A percentile compares a stretch with the other conserved stretches of the same genome.
These are phyloP conservation scores for Chaetorhynchus papuensis DNA, from an alignment of 2,113 vertebrate genomes.

Conservation along the genomic window DNA sequence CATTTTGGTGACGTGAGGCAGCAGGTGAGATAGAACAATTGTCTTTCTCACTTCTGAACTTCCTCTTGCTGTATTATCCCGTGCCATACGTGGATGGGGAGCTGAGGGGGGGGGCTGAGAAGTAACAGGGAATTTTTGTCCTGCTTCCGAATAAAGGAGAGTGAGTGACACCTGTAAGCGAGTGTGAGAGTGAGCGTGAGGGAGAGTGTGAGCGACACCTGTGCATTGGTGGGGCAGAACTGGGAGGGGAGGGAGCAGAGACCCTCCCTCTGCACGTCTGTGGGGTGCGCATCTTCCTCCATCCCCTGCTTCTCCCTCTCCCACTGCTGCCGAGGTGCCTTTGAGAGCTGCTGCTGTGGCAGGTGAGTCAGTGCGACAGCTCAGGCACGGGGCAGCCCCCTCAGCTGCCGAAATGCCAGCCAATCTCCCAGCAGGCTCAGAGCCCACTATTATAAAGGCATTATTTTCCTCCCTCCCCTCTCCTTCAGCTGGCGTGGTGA, in stretches of 20 bases:
- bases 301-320: neutral
- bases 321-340: neutral
- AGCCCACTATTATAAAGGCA: conserved; percentile 39
- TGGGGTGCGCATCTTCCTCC: neutral
- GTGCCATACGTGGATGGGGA: neutral
- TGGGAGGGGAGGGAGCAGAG: neutral
- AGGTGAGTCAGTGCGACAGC: conserved; percentile 64
- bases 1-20: neutral
- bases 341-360: conserved; percentile 4
- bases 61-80: rapidly evolving
- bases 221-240: neutral
- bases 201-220: rapidly evolving
- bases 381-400: conserved; percentile 57
- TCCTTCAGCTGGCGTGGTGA: conserved; percentile 22
- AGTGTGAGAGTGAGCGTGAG: neutral
- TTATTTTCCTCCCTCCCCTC: neutral
- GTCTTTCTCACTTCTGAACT: neutral
- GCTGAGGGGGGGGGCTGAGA: neutral
- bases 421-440: conserved; percentile 35
- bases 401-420: conserved; percentile 66
- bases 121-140: neutral
- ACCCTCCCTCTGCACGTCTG: neutral
- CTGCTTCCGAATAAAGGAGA: neutral
- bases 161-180: rapidly evolving
- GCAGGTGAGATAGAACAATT: neutral